Conservation (phyloP, 1,140 invertebrate genomes). For the Popillia japonica region DNA sequence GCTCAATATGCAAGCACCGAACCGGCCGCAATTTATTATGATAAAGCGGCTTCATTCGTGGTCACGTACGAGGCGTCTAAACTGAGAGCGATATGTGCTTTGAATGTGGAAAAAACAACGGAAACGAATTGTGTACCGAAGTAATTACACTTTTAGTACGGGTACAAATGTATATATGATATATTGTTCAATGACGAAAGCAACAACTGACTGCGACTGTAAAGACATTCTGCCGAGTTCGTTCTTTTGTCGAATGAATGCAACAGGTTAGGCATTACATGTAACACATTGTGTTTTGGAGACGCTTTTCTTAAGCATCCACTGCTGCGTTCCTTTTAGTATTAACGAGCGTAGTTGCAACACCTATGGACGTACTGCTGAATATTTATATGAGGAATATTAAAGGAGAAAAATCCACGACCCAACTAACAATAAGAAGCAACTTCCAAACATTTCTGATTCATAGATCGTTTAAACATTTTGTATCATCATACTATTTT, state of each 20-base stretch:
- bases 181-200: constrained; percentile 34
- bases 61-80: constrained; percentile 45
- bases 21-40: constrained; percentile 42
- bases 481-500: no score
- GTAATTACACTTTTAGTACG: constrained; percentile 33
- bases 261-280: constrained; percentile 33
- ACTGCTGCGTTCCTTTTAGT: background rate
- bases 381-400: constrained; percentile 6
- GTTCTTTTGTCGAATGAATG: constrained; percentile 30
- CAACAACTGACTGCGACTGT: constrained; percentile 30
- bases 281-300: background rate
- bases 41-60: constrained; percentile 45
- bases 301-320: background rate
- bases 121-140: constrained; percentile 44
- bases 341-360: background rate
- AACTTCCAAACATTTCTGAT: no score
- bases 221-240: background rate
- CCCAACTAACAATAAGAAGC: background rate
- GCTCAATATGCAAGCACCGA: constrained; percentile 44
- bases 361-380: background rate
- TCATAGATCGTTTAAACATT: no score
- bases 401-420: background rate
- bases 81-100: constrained; percentile 40
- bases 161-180: constrained; percentile 18
- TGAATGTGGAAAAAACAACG: constrained; percentile 43